Conservation (phyloP, 1,140 invertebrate genomes). For the Homalodisca vitripennis region DNA sequence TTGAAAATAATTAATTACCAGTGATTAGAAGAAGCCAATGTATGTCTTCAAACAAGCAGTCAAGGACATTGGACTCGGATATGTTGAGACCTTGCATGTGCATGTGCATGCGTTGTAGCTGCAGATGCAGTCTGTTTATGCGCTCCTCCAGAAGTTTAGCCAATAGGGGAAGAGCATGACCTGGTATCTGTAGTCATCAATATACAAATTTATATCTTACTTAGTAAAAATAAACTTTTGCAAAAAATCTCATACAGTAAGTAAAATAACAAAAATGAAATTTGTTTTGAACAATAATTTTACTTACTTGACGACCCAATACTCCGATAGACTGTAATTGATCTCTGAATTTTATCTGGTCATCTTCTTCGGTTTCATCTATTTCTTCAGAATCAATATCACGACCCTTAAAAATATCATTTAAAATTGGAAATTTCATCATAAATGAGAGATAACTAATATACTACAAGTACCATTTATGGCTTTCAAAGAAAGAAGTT, state of each 20-base stretch:
- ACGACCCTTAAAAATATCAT: conserved; percentile 7
- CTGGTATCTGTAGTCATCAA: conserved; percentile 50
- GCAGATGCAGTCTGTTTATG: conserved; percentile 51
- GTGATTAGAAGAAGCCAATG: conserved; percentile 85
- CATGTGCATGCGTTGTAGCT: conserved; percentile 49
- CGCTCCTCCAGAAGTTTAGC: conserved; percentile 62
- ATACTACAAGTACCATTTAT: too few species aligned
- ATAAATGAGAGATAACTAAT: too few species aligned
- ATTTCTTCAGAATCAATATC: conserved; percentile 53
- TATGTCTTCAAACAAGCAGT: conserved; percentile 77
- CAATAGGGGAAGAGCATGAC: conserved; percentile 58
- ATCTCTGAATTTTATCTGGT: conserved; percentile 65
- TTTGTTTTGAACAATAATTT: conserved; percentile 3
- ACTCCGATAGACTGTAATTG: conserved; percentile 67
- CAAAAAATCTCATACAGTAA: too few species aligned
- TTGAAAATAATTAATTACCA: conserved; percentile 49
- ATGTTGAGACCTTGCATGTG: conserved; percentile 45
- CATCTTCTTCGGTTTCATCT: conserved; percentile 68
- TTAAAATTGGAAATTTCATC: too few species aligned
- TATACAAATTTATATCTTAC: background rate
- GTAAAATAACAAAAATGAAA: too few species aligned
- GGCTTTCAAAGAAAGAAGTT: too few species aligned
- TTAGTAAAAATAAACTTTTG: background rate
- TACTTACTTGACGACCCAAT: conserved; percentile 50
- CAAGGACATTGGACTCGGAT: conserved; percentile 54